Base-by-base conservation (phyloP, 2,888 invertebrate species). In the Phengaris arion region DNA sequence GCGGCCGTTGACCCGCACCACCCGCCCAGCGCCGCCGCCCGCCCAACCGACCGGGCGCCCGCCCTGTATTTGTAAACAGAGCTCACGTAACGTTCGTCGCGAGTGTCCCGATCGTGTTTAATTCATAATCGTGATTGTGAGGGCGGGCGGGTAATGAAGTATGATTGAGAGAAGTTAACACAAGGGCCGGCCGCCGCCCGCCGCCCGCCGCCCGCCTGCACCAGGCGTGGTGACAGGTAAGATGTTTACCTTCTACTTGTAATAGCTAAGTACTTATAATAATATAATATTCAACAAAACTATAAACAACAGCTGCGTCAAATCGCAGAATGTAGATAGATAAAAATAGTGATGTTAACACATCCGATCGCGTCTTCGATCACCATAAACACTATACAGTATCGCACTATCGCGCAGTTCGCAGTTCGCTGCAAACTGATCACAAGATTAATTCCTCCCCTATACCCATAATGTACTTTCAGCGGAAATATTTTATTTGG, bases 21-120 rank as follows among this genome's bases (percentile, higher is more conserved):
- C 85, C 84, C 85, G 84, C 84, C 85, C 76, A 77, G 7, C 68
- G 68, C 59, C 78, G 76, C 76, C 79, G 79, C 85, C 84, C 85
- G 84, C 84, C 85, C 79, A 75, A 68, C 48, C 7, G 48, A 48
- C 48, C 48, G 78, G 78, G 83, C 48, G 15, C 69, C 48, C 48
- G 46, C 48, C 48, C 48, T 79, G 79, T 83, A 84, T 83, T 84
- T 82, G 84, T 83, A 84, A 84, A 85, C 83, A 84, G 64, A 52
- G 52, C 52, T 45, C 13, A 2, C 12, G 35, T 13, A 64, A 5
- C 64, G 64, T 35, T 35, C 59, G 22, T 52, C 35, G 64, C 64
- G 64, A 64, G 64, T 64, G 64, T 64, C 64, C 64, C 35, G 35
- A 64, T 64, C 52, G 52, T 52, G 52, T 52, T 52, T 52, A 52